Percentiles rank a stretch among this genome's conserved stretches.
Conservation (phyloP, 2,797 vertebrate genomes). For the Paramormyrops hopkinsi region DNA sequence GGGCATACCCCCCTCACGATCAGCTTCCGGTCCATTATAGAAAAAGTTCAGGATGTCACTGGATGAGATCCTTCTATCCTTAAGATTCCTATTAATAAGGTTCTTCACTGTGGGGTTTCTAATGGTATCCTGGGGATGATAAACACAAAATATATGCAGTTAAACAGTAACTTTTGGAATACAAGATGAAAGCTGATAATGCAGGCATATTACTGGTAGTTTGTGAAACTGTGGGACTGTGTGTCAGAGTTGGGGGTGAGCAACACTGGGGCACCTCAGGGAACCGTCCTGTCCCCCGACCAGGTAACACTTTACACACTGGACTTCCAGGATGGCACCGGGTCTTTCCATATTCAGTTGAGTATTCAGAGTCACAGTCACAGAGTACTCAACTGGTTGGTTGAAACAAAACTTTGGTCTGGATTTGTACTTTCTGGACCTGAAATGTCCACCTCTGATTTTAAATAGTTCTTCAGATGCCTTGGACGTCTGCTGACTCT, state of each 20-base stretch:
- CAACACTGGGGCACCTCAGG: background rate
- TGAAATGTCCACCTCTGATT: background rate
- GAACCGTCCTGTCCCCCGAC: background rate
- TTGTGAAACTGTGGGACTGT: background rate
- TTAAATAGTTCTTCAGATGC: background rate
- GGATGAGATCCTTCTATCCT: slow-evolving; percentile 59
- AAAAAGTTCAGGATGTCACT: slow-evolving; percentile 81
- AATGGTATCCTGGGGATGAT: slow-evolving; percentile 68
- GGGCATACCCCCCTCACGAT: slow-evolving; percentile 49
- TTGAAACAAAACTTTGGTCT: too few relatives aligned
- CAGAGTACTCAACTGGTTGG: too few relatives aligned
- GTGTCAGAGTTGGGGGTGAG: background rate
- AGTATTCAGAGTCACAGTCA: too few relatives aligned
- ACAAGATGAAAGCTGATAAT: background rate
- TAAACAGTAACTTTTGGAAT: background rate
- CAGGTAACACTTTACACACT: background rate
- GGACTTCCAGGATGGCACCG: background rate
- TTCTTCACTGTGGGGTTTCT: slow-evolving; percentile 76
- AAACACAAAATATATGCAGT: background rate
- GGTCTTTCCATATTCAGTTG: background rate
- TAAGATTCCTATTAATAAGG: slow-evolving; percentile 71
- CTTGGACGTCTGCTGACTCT: background rate
- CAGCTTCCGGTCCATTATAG: slow-evolving; percentile 56
- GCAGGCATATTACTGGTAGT: background rate
- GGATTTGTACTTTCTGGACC: too few relatives aligned